Base-by-base conservation (phyloP, 2,797 vertebrate genomes). In the Scolopax rusticola region DNA sequence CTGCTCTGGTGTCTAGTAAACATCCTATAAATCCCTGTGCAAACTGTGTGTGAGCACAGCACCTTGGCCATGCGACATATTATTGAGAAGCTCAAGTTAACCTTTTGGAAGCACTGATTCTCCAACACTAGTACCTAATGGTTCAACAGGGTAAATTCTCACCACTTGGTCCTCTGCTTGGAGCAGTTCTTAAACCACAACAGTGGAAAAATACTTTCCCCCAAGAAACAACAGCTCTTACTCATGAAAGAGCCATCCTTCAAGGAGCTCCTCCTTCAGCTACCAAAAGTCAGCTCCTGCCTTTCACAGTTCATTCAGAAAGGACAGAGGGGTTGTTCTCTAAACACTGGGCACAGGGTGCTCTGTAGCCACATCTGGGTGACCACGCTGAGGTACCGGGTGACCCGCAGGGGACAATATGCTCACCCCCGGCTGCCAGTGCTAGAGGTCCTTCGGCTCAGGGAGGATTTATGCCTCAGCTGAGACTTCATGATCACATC, bases 401-500 rank as follows among this genome's bases (percentile, higher is more conserved):
- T 14, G 85, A 20, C n/a, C 54, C 15, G 23, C 20, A 13, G 41
- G 71, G 57, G 69, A 13, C 54, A 67, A 53, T 1, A 1, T 70
- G 98, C 99, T 98, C 94, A 99, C 99, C 99, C 99, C 45, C 99
- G 98, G 80, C 99, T 99, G 93, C 99, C 99, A 2, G 99, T 98
- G 19, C 99, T 99, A 95, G 99, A 99, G 0, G 99, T 99, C 86
- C 99, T 98, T 83, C 99, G 97, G 87, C 99, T 99, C 97, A 99
- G 97, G 12, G 99, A 99, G 8, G 99, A 99, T 97, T 99, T 99
- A 96, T 99, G 99, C 97, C 99, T 99, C 98, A 99, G 98, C 97
- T 99, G 99, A 7, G 99, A 99, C 97, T 99, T 99, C 99, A 99
- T 99, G 98, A 99, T 99, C 57, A 98, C 99, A n/a, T 99, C 99